These are phyloP conservation scores for Melanaphis sacchari DNA, from an alignment of 1,140 invertebrate genomes.

Conservation along the genomic window DNA sequence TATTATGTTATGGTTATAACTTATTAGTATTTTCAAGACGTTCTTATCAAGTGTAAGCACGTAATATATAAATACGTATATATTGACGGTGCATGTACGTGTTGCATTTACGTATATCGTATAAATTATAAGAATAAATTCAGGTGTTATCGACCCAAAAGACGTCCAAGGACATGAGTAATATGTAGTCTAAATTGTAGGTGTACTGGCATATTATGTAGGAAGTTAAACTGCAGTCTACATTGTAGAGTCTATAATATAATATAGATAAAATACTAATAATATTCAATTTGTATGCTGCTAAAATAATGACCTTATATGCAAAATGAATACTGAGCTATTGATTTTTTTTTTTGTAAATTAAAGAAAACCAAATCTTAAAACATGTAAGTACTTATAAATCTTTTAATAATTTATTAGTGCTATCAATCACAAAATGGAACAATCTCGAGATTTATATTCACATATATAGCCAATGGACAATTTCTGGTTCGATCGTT, in stretches of 20 bases:
- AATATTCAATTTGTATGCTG: background rate
- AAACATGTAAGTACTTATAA: background rate
- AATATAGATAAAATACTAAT: background rate
- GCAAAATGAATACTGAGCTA: background rate
- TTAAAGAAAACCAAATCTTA: background rate
- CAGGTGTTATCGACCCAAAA: conserved; percentile 41
- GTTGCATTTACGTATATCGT: background rate
- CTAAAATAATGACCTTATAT: background rate
- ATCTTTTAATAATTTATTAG: background rate
- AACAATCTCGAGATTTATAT: background rate
- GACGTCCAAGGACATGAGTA: conserved; percentile 25
- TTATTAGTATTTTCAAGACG: background rate
- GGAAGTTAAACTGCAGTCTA: conserved; percentile 21
- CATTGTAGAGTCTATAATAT: background rate
- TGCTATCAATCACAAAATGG: background rate
- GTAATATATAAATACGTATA: background rate
- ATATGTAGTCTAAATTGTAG: conserved; percentile 39
- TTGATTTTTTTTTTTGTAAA: background rate
- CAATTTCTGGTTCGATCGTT: background rate
- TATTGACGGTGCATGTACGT: background rate
- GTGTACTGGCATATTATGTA: conserved; percentile 6
- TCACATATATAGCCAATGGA: background rate
- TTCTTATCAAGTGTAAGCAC: background rate
- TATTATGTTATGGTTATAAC: background rate
- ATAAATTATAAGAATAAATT: conserved; percentile 26